Evolutionary conservation across 2,797 vertebrate genomes (phyloP).

Genomic region (Stomatorhinus walkeri): DNA sequence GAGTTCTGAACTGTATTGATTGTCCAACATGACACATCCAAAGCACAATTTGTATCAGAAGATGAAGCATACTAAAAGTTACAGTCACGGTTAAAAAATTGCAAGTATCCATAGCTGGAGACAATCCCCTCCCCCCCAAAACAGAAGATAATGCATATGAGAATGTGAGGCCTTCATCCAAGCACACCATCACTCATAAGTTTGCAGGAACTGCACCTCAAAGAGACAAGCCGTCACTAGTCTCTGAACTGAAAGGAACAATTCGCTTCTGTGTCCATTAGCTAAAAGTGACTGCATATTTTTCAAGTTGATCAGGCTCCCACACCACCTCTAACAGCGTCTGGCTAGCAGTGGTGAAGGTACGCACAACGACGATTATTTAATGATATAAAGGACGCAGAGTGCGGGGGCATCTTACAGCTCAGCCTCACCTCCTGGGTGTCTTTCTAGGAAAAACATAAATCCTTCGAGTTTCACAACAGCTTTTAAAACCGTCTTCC

Average conservation of each 20-base stretch:
- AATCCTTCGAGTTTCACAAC: not conserved
- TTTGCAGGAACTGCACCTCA: not conserved
- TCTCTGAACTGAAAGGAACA: not conserved
- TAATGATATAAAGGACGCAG: not conserved
- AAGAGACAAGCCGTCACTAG: not conserved
- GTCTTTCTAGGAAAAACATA: not conserved
- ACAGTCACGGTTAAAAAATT: constrained; percentile 14
- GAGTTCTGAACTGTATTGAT: constrained; percentile 22
- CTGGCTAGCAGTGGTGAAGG: constrained; percentile 34
- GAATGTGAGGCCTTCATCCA: not conserved
- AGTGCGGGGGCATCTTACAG: not conserved
- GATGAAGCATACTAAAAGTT: constrained; percentile 13
- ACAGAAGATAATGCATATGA: not conserved
- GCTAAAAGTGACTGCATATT: constrained; percentile 18
- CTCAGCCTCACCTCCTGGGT: not conserved
- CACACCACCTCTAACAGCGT: constrained; percentile 38
- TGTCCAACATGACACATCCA: constrained; percentile 24
- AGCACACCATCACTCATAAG: not conserved
- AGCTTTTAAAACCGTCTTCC: not conserved
- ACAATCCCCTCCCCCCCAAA: not conserved
- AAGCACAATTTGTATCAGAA: constrained; percentile 16
- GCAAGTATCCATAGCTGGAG: not conserved
- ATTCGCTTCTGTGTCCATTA: not conserved
- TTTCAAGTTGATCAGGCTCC: constrained; percentile 12
- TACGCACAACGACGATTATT: constrained; percentile 25